Evolutionary conservation across 1,140 invertebrate genomes (phyloP).

Genomic region (Phenacoccus solenopsis): DNA sequence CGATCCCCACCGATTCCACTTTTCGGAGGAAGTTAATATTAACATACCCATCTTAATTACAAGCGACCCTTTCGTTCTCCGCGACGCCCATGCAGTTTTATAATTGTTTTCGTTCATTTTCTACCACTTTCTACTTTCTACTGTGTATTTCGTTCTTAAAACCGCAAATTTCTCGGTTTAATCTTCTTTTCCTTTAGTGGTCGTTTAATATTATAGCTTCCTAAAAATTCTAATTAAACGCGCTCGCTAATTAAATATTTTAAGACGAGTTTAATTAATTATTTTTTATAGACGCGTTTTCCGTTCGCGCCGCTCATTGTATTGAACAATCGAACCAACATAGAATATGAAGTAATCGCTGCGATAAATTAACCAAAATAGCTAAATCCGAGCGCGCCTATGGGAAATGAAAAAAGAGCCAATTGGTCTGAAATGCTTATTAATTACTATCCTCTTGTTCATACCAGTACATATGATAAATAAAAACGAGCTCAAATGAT

Average conservation of each 20-base stretch:
- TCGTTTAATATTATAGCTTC: conserved; percentile 18
- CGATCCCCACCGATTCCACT: background rate
- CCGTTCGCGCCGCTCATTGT: background rate
- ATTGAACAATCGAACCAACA: background rate
- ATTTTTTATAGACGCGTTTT: conserved; percentile 5
- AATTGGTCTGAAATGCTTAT: too few species aligned
- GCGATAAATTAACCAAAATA: background rate
- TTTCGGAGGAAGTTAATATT: conserved; percentile 10
- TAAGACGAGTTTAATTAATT: conserved; percentile 15
- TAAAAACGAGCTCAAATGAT: too few species aligned
- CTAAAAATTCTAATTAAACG: conserved; percentile 18
- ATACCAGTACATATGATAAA: too few species aligned
- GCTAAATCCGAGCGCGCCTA: background rate
- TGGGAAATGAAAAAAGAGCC: background rate
- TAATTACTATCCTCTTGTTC: too few species aligned
- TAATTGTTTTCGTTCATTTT: conserved; percentile 18
- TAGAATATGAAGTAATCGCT: background rate
- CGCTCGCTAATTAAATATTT: conserved; percentile 6
- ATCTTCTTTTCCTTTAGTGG: conserved; percentile 17
- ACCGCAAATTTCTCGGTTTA: conserved; percentile 16
- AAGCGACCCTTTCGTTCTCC: conserved; percentile 11
- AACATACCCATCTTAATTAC: conserved; percentile 18
- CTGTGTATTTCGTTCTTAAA: conserved; percentile 17
- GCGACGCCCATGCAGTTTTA: conserved; percentile 11
- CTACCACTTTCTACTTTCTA: conserved; percentile 12